These are phyloP conservation scores for Tautogolabrus adspersus DNA, from an alignment of 2,113 vertebrate genomes.

Conservation along the genomic window DNA sequence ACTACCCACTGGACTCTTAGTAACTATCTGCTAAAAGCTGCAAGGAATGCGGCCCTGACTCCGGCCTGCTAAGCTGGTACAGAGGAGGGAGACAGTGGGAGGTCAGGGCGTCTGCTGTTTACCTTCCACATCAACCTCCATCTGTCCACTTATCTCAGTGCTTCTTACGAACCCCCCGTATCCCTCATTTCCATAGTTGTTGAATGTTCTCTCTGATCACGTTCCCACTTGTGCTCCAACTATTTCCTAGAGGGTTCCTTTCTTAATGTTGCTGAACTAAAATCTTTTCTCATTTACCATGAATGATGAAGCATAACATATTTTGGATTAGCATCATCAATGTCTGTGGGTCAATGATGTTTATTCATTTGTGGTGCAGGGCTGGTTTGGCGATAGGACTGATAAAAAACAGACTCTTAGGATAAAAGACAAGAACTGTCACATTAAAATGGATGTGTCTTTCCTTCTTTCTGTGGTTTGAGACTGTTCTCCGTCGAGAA, in stretches of 20 bases:
- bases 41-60: constrained; percentile 78
- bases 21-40: constrained; percentile 86
- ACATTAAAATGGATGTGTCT: constrained; percentile 23
- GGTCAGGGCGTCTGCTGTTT: constrained; percentile 66
- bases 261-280: not conserved
- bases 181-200: not conserved
- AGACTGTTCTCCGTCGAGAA: constrained; percentile 34
- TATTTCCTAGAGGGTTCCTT: not conserved
- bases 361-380: constrained; percentile 29
- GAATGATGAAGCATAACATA: not conserved
- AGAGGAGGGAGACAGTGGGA: constrained; percentile 45
- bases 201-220: constrained; percentile 9
- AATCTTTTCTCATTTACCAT: not conserved
- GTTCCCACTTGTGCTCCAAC: not conserved
- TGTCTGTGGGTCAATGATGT: constrained; percentile 1
- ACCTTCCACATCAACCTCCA: constrained; percentile 62
- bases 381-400: constrained; percentile 8
- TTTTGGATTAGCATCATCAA: constrained; percentile 10
- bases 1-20: constrained; percentile 73
- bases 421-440: constrained; percentile 34
- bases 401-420: constrained; percentile 5
- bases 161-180: constrained; percentile 16
- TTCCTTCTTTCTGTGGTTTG: constrained; percentile 41
- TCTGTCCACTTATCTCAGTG: constrained; percentile 44
- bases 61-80: constrained; percentile 56